Conservation (phyloP, 1,140 invertebrate species). For the Ceratina calcarata region DNA sequence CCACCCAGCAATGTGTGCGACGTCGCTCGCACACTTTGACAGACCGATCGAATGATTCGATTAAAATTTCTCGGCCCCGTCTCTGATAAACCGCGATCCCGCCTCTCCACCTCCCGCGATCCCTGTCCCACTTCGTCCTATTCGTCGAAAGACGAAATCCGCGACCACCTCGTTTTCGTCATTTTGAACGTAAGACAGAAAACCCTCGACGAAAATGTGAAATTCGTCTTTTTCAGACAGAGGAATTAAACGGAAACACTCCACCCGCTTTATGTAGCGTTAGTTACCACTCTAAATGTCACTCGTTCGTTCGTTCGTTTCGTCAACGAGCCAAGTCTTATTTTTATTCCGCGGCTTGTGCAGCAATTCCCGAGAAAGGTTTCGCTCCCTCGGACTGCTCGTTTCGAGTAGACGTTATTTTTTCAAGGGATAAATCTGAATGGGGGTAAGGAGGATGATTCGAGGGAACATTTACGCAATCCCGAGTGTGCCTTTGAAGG, state of each 20-base stretch:
- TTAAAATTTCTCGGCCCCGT: slow-evolving; percentile 64
- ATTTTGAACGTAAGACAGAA: background rate
- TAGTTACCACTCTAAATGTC: too few species aligned
- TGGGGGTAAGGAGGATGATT: background rate
- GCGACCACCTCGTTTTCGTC: slow-evolving; percentile 39
- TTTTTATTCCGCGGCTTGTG: too few species aligned
- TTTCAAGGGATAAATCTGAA: background rate
- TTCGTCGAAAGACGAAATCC: slow-evolving; percentile 18
- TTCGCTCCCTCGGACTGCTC: background rate
- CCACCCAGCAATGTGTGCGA: slow-evolving; percentile 36
- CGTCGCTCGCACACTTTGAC: slow-evolving; percentile 68
- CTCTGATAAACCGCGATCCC: slow-evolving; percentile 12
- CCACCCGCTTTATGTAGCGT: too few species aligned
- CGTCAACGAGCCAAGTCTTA: too few species aligned
- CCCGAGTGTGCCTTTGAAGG: slow-evolving; percentile 1
- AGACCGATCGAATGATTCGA: slow-evolving; percentile 75
- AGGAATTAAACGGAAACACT: too few species aligned
- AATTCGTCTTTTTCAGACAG: background rate
- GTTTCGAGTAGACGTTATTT: background rate
- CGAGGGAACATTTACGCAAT: background rate
- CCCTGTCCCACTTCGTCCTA: background rate
- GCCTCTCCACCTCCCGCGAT: background rate
- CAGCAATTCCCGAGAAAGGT: background rate
- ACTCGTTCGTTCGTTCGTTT: too few species aligned
- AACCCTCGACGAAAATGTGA: background rate